Evolutionary conservation across 2,888 invertebrate species (phyloP).

Genomic region (Ypsolopha sequella): DNA sequence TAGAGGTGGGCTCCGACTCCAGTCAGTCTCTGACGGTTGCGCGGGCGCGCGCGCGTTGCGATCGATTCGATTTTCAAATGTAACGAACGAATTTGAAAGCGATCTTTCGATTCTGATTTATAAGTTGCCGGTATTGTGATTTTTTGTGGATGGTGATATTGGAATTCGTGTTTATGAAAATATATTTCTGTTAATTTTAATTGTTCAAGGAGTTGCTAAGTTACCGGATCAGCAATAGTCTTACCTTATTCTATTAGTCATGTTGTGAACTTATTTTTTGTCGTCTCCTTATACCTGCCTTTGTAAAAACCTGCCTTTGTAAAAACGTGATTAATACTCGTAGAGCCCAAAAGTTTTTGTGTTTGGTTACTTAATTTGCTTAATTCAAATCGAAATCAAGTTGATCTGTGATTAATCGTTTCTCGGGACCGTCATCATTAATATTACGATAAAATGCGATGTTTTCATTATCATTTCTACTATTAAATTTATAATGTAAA

Average conservation of each 20-base stretch:
- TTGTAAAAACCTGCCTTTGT: neutral
- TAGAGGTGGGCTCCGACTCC: slow-evolving; percentile 32
- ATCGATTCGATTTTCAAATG: slow-evolving; percentile 29
- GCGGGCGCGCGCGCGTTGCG: neutral
- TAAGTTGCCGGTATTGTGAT: slow-evolving; percentile 39
- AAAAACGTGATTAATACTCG: too few species aligned
- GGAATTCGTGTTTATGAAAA: neutral
- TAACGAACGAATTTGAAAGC: slow-evolving; percentile 28
- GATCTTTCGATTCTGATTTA: slow-evolving; percentile 32
- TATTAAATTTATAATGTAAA: too few species aligned
- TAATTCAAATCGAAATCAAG: neutral
- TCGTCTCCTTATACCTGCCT: neutral
- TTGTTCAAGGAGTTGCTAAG: slow-evolving; percentile 16
- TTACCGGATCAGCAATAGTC: neutral
- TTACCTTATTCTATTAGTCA: neutral
- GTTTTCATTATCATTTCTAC: neutral
- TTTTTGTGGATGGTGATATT: slow-evolving; percentile 11
- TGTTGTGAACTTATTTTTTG: slow-evolving; percentile 1
- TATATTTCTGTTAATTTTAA: neutral
- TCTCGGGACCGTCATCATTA: neutral
- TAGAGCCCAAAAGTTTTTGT: too few species aligned
- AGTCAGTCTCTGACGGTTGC: neutral
- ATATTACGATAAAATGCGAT: neutral
- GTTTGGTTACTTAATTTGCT: too few species aligned
- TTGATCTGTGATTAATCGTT: neutral